A percentile compares a stretch with the other conserved stretches of the same genome.
These are phyloP conservation scores for Chionodraco myersi DNA, from an alignment of 2,113 vertebrate genomes.

Conservation along the genomic window DNA sequence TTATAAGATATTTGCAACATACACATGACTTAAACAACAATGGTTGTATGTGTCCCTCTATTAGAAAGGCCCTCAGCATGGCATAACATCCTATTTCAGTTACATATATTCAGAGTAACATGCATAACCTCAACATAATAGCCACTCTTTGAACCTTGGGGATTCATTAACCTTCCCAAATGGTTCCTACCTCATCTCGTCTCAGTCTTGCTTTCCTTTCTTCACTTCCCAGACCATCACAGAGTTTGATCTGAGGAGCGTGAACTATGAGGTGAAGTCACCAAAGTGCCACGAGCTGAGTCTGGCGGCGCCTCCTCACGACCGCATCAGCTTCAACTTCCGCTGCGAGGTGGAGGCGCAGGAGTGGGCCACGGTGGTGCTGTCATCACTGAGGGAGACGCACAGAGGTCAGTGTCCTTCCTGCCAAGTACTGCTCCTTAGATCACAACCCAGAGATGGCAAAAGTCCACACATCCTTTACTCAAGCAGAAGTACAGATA, in stretches of 20 bases:
- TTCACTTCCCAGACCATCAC: conserved; percentile 74
- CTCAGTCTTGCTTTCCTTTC: not conserved
- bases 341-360: conserved; percentile 87
- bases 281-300: conserved; percentile 84
- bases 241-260: conserved; percentile 81
- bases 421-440: not conserved
- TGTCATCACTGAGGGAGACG: conserved; percentile 86
- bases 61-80: not conserved
- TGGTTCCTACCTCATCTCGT: not conserved
- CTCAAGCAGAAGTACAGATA: no score
- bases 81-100: not conserved
- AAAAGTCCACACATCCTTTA: no score
- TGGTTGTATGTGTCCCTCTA: not conserved
- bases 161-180: not conserved
- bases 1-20: not conserved
- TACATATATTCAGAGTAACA: not conserved
- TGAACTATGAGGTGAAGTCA: conserved; percentile 84
- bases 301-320: conserved; percentile 67
- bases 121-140: not conserved
- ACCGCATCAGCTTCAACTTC: conserved; percentile 84
- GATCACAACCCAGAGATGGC: no score
- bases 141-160: no score
- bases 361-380: conserved; percentile 88
- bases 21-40: not conserved
- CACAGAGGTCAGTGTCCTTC: conserved; percentile 81